Percentiles rank a stretch among this genome's conserved stretches.
Evolutionary conservation across 2,797 vertebrate genomes (phyloP).

Genomic region (Hipposideros larvatus): DNA sequence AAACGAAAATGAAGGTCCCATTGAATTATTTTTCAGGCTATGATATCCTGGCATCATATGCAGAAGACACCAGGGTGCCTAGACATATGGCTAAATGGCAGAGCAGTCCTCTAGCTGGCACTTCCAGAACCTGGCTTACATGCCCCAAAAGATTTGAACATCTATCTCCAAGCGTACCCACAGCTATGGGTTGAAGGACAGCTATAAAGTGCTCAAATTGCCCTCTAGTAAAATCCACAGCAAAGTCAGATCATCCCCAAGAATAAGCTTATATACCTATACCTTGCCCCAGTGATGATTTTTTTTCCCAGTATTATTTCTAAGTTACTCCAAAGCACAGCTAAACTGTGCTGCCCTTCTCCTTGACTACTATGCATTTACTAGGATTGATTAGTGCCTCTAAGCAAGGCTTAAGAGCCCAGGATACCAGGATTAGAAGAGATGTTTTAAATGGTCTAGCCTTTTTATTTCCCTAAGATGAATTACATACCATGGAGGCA

Average conservation of each 20-base stretch:
- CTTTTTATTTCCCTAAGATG: not conserved
- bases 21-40: slow-evolving; percentile 35
- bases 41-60: not conserved
- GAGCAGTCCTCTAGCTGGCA: not conserved
- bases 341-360: not conserved
- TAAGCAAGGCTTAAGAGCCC: not conserved
- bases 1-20: not conserved
- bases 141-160: not conserved
- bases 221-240: not conserved
- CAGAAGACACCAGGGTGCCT: not conserved
- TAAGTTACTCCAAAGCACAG: not conserved
- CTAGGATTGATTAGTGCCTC: not conserved
- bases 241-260: not conserved
- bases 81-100: not conserved
- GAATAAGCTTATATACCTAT: not conserved
- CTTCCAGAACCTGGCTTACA: not conserved
- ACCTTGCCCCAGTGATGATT: not conserved
- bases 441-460: not conserved
- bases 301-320: not conserved
- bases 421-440: not conserved
- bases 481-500: not conserved
- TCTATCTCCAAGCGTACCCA: not conserved
- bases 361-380: not conserved
- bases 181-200: not conserved
- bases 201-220: not conserved